These are phyloP conservation scores for Thymelicus acteon DNA, from an alignment of 2,888 invertebrate species.

Conservation along the genomic window DNA sequence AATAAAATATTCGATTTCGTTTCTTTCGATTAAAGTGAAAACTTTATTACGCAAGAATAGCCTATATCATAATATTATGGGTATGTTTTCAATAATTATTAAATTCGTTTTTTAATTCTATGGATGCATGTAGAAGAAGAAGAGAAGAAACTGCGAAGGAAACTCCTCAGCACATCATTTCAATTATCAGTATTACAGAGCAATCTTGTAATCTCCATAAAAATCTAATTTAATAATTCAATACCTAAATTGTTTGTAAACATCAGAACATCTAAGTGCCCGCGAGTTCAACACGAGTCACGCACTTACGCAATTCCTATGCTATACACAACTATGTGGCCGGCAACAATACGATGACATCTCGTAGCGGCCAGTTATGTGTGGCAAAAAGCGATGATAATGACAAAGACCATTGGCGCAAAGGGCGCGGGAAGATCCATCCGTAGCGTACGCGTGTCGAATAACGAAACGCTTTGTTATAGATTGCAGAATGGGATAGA, in stretches of 20 bases:
- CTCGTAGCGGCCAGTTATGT: constrained; percentile 50
- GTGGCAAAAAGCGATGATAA: constrained; percentile 82
- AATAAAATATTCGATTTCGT: too few relatives aligned
- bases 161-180: too few relatives aligned
- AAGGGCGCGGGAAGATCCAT: constrained; percentile 74
- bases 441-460: constrained; percentile 66
- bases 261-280: background rate
- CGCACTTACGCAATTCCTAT: background rate
- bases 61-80: too few relatives aligned
- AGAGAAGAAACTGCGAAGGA: too few relatives aligned
- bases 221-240: background rate
- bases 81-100: too few relatives aligned
- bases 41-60: too few relatives aligned
- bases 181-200: too few relatives aligned
- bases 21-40: too few relatives aligned
- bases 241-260: background rate
- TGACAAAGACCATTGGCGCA: constrained; percentile 76
- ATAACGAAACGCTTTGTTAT: constrained; percentile 62
- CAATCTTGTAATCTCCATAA: too few relatives aligned
- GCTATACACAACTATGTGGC: constrained; percentile 8
- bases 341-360: constrained; percentile 37
- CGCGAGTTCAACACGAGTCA: background rate
- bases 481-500: constrained; percentile 45
- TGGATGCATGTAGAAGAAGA: too few relatives aligned
- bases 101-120: too few relatives aligned